phyloP scores from a whole-genome alignment of 2,113 vertebrate genomes.

The Rhabdomys dilectus region DNA sequence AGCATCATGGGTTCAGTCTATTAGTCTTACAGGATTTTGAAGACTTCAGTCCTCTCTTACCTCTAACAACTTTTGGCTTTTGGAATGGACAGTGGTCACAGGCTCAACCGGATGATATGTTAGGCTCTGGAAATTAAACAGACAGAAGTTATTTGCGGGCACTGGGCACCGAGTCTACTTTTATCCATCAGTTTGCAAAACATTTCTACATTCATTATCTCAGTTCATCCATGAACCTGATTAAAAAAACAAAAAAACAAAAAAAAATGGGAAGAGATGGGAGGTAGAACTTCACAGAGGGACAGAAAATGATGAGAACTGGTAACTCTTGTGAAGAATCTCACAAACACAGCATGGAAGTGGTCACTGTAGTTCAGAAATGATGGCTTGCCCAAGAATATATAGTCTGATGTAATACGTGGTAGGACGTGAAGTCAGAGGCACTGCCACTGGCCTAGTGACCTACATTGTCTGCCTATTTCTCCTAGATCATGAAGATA shows the following conservation, averaged over 20 bases:
- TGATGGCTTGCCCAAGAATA: not conserved
- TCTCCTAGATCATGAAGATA: not conserved
- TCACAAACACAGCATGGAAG: not conserved
- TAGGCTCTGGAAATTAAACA: slow-evolving; percentile 53
- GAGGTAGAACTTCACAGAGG: not conserved
- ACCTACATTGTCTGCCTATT: not conserved
- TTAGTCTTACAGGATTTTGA: not conserved
- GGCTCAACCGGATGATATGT: not conserved
- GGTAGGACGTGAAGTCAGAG: not conserved
- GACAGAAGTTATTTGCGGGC: not conserved
- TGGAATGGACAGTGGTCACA: not conserved
- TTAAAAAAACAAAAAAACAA: too few relatives aligned
- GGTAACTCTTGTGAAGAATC: not conserved
- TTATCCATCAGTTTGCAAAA: slow-evolving; percentile 29
- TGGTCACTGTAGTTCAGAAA: not conserved
- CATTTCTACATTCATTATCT: not conserved
- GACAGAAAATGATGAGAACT: not conserved
- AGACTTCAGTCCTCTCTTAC: slow-evolving; percentile 47
- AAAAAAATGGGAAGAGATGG: not conserved
- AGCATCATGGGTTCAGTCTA: not conserved
- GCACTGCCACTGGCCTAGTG: not conserved
- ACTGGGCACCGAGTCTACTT: not conserved
- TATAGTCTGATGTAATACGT: not conserved
- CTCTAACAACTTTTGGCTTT: slow-evolving; percentile 6
- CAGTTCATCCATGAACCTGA: not conserved